A percentile compares a stretch with the other conserved stretches of the same genome.
Conservation (phyloP, 1,140 invertebrate genomes). For the Aphaenogaster floridana region DNA sequence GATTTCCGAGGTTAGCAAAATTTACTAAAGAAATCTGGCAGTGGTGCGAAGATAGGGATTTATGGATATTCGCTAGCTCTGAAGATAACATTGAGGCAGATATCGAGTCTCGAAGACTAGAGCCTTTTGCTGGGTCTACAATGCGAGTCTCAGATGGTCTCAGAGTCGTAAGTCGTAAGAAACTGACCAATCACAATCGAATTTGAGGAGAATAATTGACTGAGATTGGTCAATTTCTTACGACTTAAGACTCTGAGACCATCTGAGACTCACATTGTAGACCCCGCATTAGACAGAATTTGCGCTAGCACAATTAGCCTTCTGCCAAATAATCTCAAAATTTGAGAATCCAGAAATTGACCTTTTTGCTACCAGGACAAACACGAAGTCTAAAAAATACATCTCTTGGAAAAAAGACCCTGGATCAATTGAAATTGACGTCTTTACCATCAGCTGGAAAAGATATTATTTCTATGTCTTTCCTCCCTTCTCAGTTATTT, state of each 20-base stretch:
- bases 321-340: neutral
- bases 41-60: slow-evolving; percentile 37
- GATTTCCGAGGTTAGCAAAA: slow-evolving; percentile 24
- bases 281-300: slow-evolving; percentile 60
- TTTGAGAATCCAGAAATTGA: slow-evolving; percentile 38
- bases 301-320: slow-evolving; percentile 10
- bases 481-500: slow-evolving; percentile 70
- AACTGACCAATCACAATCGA: too few species aligned
- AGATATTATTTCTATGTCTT: slow-evolving; percentile 73
- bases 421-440: slow-evolving; percentile 34
- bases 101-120: slow-evolving; percentile 14
- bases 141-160: too few species aligned
- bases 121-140: too few species aligned
- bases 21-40: slow-evolving; percentile 52
- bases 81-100: slow-evolving; percentile 46
- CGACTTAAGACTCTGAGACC: too few species aligned
- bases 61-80: slow-evolving; percentile 40
- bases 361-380: too few species aligned
- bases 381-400: too few species aligned
- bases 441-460: slow-evolving; percentile 54
- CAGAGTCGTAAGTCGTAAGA: too few species aligned
- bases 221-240: too few species aligned
- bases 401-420: slow-evolving; percentile 19
- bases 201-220: too few species aligned
- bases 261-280: too few species aligned